phyloP scores from a whole-genome alignment of 2,797 vertebrate species.

The Sorex maritimensis region DNA sequence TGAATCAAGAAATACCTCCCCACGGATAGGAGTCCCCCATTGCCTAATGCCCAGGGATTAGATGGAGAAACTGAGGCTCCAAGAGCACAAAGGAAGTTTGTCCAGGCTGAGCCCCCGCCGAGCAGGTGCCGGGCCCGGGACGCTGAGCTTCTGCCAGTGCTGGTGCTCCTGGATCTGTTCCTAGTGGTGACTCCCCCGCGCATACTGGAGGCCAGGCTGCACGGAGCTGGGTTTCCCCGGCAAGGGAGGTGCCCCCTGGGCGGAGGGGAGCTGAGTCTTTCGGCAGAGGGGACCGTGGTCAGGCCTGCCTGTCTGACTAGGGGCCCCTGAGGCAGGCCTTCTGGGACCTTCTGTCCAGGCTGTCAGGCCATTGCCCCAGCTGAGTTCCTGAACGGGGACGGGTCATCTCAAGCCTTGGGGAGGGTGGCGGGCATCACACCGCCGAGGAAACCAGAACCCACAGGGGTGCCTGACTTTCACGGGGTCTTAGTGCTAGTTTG shows the following conservation, averaged over 20 bases:
- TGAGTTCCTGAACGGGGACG: neutral
- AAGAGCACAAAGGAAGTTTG: neutral
- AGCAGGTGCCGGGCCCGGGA: neutral
- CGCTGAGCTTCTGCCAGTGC: neutral
- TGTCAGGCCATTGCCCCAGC: fast-evolving
- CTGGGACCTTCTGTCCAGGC: neutral
- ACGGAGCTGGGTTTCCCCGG: neutral
- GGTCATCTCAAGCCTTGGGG: neutral
- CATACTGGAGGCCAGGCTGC: fast-evolving
- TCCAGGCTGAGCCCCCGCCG: neutral
- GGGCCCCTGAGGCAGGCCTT: neutral
- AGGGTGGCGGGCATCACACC: no score
- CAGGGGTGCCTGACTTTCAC: neutral
- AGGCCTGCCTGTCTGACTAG: constrained; percentile 8
- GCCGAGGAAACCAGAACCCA: neutral
- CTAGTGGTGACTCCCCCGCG: fast-evolving
- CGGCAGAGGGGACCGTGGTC: neutral
- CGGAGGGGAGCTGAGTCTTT: neutral
- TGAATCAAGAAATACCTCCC: no score
- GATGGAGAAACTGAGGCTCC: neutral
- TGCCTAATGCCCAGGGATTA: neutral
- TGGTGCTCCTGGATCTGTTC: neutral
- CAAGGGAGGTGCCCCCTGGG: neutral
- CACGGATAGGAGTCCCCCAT: no score
- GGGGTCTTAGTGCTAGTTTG: neutral